Base-by-base conservation (phyloP, 1,140 invertebrate species). In the Ctenoplectra terminalis region DNA sequence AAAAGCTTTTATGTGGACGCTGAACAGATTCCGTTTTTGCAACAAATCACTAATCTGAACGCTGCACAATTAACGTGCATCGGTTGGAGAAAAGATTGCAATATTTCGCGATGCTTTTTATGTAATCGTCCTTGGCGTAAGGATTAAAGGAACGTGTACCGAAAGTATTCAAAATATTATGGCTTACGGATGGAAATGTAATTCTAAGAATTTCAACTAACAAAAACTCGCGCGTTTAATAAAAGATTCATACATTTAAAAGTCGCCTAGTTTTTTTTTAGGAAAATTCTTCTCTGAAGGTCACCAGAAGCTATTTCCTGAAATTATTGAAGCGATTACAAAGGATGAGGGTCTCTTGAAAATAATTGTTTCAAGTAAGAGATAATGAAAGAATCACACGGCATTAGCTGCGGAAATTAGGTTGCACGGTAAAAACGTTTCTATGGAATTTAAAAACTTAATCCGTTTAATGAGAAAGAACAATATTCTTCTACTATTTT, bases 41-140 rank as follows among this genome's bases (percentile, higher is more conserved):
- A 52, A 70, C 34, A 52, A 70, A 34, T 70, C 54, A 26, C 17
- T 43, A 72, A 72, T 40, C 54, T 58, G 37, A 72, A 43, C n/a
- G n/a, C 43, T 58, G 43, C 15, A 7, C 34, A 37, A 72, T 72
- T 72, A 58, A 72, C 52, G 37, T 29, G 26, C 8, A 58, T 43
- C 37, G 15, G 8, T 40, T 43, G 37, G 37, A 54, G 5, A 20
- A 17, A 56, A 56, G 31, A 72, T 58, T 46, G 52, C 20, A 72
- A 29, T 15, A 31, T 29, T 72, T 58, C 52, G 23, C 26, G 13
- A 7, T 8, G 37, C 15, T 26, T 43, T 15, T 11, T 37, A 43
- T 58, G 23, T 13, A 58, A 58, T 56, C n/a, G 31, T 72, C 6
- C 43, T 58, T 23, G 8, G 23, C 69, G 56, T 23, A 20, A 13